Evolutionary conservation across 35 echinoderm and acorn worm species (phyloP).

Genomic region (Acanthaster planci): DNA sequence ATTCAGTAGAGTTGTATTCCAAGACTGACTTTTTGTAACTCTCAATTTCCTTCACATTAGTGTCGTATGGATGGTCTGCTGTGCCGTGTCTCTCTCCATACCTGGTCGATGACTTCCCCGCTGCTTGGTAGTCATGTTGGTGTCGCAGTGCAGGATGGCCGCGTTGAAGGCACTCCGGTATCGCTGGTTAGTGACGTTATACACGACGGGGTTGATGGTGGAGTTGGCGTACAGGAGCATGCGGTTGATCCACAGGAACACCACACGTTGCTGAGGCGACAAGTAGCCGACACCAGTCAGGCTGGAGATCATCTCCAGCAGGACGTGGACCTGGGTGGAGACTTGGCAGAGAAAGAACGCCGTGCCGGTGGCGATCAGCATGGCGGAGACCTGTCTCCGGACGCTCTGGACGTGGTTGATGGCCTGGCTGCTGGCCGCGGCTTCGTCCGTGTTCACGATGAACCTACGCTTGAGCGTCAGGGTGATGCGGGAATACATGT

Average conservation of each 20-base stretch:
- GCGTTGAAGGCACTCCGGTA: slow-evolving; percentile 46
- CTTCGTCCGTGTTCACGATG: not conserved
- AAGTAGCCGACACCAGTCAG: not conserved
- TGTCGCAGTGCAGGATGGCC: not conserved
- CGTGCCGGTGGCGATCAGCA: slow-evolving; percentile 59
- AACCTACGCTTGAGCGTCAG: slow-evolving; percentile 17
- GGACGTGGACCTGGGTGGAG: slow-evolving; percentile 36
- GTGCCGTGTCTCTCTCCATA: too few species aligned
- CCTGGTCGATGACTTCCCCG: too few species aligned
- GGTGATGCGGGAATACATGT: slow-evolving; percentile 37
- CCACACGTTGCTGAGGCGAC: not conserved
- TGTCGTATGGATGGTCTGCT: too few species aligned
- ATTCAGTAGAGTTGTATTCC: too few species aligned
- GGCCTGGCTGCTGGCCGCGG: not conserved
- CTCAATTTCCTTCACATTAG: too few species aligned
- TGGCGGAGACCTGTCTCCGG: slow-evolving; percentile 55
- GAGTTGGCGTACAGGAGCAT: slow-evolving; percentile 65
- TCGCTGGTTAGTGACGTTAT: slow-evolving; percentile 41
- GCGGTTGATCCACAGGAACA: slow-evolving; percentile 18
- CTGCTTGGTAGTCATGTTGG: too few species aligned
- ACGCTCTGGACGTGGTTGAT: slow-evolving; percentile 27
- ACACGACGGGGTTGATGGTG: slow-evolving; percentile 64
- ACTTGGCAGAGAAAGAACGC: slow-evolving; percentile 61
- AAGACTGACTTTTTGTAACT: too few species aligned
- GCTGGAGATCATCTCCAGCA: slow-evolving; percentile 12